These are phyloP conservation scores for Eira barbara DNA, from an alignment of 2,113 vertebrate species.

Conservation along the genomic window DNA sequence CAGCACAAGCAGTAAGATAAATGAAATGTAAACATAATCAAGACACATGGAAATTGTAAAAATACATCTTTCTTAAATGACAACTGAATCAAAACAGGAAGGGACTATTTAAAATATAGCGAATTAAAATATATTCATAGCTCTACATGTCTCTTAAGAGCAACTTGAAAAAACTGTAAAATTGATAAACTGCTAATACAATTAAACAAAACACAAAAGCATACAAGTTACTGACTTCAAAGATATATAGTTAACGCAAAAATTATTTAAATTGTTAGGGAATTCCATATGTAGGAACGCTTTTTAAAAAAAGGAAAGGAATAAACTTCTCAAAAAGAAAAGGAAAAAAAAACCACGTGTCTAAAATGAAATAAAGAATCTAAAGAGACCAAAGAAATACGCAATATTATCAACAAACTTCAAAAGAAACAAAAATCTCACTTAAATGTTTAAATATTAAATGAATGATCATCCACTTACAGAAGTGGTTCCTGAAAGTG, in stretches of 20 bases:
- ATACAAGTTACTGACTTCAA: neutral
- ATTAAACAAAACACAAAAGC: slow-evolving; percentile 7
- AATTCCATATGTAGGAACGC: neutral
- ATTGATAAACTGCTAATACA: neutral
- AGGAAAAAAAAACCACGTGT: neutral
- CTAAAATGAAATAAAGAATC: slow-evolving; percentile 14
- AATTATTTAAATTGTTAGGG: neutral
- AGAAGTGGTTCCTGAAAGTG: neutral
- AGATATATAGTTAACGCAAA: neutral
- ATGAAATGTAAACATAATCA: neutral
- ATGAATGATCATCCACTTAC: neutral
- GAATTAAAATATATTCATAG: neutral
- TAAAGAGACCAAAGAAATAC: slow-evolving; percentile 36
- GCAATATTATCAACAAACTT: slow-evolving; percentile 17
- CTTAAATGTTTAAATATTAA: slow-evolving; percentile 21
- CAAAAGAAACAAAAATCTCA: slow-evolving; percentile 41
- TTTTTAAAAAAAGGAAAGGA: neutral
- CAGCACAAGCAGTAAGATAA: neutral
- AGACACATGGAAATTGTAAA: neutral
- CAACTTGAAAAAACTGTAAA: neutral
- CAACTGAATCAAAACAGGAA: neutral
- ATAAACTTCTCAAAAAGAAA: slow-evolving; percentile 2
- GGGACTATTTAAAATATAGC: neutral
- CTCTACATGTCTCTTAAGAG: neutral
- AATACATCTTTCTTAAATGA: slow-evolving; percentile 6